phyloP scores from a whole-genome alignment of 1,140 invertebrate species.

The Araneus ventricosus region DNA sequence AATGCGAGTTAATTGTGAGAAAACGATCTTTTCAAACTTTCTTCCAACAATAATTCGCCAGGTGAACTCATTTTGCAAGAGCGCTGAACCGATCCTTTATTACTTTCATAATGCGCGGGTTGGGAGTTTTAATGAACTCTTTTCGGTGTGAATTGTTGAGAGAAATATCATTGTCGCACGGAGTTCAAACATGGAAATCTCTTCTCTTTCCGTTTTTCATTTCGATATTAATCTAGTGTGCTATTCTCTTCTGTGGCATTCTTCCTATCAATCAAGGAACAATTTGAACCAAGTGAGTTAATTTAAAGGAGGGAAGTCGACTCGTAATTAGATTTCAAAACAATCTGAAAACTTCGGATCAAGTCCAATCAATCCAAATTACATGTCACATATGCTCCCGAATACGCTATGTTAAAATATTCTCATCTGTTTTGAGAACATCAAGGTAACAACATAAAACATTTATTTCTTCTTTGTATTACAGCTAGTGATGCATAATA shows the following conservation, averaged over 20 bases:
- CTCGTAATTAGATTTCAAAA: too few species aligned
- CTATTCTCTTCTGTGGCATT: not conserved
- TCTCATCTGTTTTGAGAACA: too few species aligned
- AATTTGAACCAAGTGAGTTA: not conserved
- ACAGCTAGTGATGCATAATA: too few species aligned
- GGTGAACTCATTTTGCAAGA: conserved; percentile 1
- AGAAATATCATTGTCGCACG: not conserved
- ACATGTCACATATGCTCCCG: too few species aligned
- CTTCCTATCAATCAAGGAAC: not conserved
- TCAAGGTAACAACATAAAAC: too few species aligned
- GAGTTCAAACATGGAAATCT: not conserved
- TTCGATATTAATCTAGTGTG: not conserved
- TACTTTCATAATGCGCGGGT: not conserved
- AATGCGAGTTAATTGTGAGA: conserved; percentile 18
- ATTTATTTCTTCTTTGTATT: too few species aligned
- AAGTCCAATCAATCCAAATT: too few species aligned
- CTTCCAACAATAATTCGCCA: not conserved
- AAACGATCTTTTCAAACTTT: conserved; percentile 14
- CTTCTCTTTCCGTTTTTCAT: not conserved
- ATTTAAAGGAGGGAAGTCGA: not conserved
- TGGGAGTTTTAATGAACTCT: conserved; percentile 27
- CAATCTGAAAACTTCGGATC: too few species aligned
- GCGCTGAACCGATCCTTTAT: conserved; percentile 23
- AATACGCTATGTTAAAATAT: too few species aligned
- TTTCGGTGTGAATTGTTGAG: conserved; percentile 1